Evolutionary conservation across 2,113 vertebrate species (phyloP).

Genomic region (Siniperca chuatsi): DNA sequence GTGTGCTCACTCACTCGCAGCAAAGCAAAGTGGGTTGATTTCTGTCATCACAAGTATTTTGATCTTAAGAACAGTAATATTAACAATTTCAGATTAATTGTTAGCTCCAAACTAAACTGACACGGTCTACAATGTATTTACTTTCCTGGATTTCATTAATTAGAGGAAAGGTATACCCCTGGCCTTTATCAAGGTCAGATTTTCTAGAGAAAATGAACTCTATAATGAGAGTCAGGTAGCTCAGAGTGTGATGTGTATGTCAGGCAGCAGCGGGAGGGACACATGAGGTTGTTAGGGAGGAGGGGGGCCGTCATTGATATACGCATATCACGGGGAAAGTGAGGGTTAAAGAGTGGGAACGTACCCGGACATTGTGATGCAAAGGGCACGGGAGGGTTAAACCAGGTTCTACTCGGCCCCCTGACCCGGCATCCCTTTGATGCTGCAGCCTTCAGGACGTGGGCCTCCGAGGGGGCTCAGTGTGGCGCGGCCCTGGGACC

Average conservation of each 20-base stretch:
- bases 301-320: slow-evolving; percentile 69
- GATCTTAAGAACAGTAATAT: not conserved
- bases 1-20: not conserved
- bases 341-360: slow-evolving; percentile 75
- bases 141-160: not conserved
- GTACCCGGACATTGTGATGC: slow-evolving; percentile 80
- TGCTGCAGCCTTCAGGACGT: slow-evolving; percentile 62
- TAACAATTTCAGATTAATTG: not conserved
- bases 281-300: slow-evolving; percentile 44
- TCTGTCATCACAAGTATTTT: not conserved
- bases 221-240: not conserved
- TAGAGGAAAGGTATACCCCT: not conserved
- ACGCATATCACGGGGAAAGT: slow-evolving; percentile 77
- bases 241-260: slow-evolving; percentile 28
- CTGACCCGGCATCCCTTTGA: slow-evolving; percentile 77
- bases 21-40: not conserved
- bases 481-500: slow-evolving; percentile 64
- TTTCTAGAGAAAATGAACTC: not conserved
- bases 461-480: slow-evolving; percentile 53
- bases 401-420: slow-evolving; percentile 72
- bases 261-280: slow-evolving; percentile 39
- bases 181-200: slow-evolving; percentile 16
- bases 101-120: not conserved
- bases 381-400: slow-evolving; percentile 72
- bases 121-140: no score